These are phyloP conservation scores for Hypothenemus hampei DNA, from an alignment of 1,140 invertebrate species.

Conservation along the genomic window DNA sequence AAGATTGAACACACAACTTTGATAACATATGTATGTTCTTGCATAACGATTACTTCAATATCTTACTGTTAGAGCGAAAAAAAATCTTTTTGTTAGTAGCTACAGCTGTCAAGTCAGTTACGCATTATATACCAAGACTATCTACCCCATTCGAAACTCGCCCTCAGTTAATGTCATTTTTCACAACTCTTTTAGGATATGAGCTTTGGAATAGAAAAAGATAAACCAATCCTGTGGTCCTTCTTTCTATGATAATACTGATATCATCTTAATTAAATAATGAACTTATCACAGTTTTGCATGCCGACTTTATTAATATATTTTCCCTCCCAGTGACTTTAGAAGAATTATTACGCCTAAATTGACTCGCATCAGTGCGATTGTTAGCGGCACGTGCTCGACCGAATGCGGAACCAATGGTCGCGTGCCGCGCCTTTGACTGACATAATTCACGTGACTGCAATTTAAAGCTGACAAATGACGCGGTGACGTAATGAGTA, in stretches of 20 bases:
- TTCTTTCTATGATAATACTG: too few relatives aligned
- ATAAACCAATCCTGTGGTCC: too few relatives aligned
- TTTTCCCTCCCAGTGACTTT: slow-evolving; percentile 6
- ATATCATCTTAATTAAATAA: slow-evolving; percentile 4
- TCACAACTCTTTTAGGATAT: too few relatives aligned
- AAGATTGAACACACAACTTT: too few relatives aligned
- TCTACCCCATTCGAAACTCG: not conserved
- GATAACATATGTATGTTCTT: too few relatives aligned
- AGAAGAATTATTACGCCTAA: slow-evolving; percentile 14
- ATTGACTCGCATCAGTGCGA: slow-evolving; percentile 20
- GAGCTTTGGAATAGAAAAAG: too few relatives aligned
- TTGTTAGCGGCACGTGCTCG: slow-evolving; percentile 20
- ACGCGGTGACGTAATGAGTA: slow-evolving; percentile 17
- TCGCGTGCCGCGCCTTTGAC: slow-evolving; percentile 16
- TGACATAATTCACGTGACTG: slow-evolving; percentile 18
- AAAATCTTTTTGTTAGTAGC: too few relatives aligned
- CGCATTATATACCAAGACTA: not conserved
- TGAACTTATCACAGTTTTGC: slow-evolving; percentile 12
- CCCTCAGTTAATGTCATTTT: too few relatives aligned
- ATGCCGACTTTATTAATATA: not conserved
- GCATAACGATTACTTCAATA: too few relatives aligned
- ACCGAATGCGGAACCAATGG: slow-evolving; percentile 19
- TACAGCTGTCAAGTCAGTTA: too few relatives aligned
- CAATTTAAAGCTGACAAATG: slow-evolving; percentile 23
- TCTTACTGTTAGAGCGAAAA: too few relatives aligned